Percentiles rank a stretch among this genome's conserved stretches.
These are phyloP conservation scores for Isichthys henryi DNA, from an alignment of 2,113 vertebrate genomes.

Conservation along the genomic window DNA sequence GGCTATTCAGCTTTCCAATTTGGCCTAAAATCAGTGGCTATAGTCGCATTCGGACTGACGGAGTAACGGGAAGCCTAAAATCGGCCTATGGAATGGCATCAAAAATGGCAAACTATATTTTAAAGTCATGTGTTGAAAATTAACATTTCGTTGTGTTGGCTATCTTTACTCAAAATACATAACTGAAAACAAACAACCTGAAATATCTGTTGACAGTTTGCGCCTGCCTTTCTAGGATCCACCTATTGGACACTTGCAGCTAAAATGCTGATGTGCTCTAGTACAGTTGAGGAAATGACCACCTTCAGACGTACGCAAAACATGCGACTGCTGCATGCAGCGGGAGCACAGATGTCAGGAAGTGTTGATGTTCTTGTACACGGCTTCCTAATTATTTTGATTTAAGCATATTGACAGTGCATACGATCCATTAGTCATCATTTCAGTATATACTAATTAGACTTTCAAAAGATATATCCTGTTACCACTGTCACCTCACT, in stretches of 20 bases:
- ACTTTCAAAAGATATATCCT: conserved; percentile 6
- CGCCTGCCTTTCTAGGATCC: neutral
- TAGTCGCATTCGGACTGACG: neutral
- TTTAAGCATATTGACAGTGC: neutral
- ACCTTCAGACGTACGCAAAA: neutral
- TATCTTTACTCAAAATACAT: neutral
- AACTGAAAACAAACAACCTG: neutral
- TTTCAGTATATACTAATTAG: conserved; percentile 4
- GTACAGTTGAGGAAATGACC: neutral
- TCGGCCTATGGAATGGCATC: neutral
- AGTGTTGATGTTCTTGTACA: neutral
- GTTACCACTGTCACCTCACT: neutral
- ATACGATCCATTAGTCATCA: neutral
- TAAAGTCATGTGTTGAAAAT: neutral
- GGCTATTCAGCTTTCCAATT: neutral
- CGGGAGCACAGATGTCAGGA: neutral
- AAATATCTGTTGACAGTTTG: neutral
- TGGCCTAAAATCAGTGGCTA: neutral
- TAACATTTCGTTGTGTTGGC: neutral
- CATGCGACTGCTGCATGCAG: neutral
- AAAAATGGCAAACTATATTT: neutral
- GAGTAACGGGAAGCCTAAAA: neutral
- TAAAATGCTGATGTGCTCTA: neutral
- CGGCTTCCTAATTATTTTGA: neutral
- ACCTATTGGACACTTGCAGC: neutral